A percentile compares a stretch with the other conserved stretches of the same genome.
Evolutionary conservation across 2,888 invertebrate species (phyloP).

Genomic region (Melinaea menophilus): DNA sequence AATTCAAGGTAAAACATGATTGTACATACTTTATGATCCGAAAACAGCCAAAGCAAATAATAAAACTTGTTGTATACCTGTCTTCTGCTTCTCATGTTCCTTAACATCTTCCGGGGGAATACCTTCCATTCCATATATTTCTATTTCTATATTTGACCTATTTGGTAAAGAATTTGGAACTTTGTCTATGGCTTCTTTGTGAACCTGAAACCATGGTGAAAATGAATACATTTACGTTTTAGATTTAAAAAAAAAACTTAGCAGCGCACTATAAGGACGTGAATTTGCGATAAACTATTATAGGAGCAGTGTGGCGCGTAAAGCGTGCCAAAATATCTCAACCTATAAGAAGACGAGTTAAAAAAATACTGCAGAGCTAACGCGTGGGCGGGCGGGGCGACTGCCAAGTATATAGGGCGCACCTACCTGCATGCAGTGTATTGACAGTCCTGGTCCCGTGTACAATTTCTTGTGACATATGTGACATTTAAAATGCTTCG

Average conservation of each 20-base stretch:
- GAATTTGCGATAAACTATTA: conserved; percentile 53
- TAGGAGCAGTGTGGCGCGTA: conserved; percentile 49
- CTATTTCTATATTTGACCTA: conserved; percentile 98
- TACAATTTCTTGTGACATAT: conserved; percentile 99
- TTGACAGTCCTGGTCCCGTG: conserved; percentile 98
- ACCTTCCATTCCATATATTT: conserved; percentile 99
- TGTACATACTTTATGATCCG: conserved; percentile 69
- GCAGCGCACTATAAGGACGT: conserved; percentile 32
- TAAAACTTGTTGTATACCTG: conserved; percentile 69
- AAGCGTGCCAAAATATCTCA: conserved; percentile 66
- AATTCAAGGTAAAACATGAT: conserved; percentile 44
- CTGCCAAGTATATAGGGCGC: conserved; percentile 54
- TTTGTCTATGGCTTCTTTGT: conserved; percentile 99
- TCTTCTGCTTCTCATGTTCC: conserved; percentile 94
- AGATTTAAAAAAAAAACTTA: conserved; percentile 13
- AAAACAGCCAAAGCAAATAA: conserved; percentile 47
- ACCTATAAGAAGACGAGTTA: conserved; percentile 55
- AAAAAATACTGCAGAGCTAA: conserved; percentile 47
- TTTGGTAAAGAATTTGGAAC: conserved; percentile 99
- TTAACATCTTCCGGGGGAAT: conserved; percentile 96
- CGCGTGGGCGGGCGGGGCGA: conserved; percentile 57
- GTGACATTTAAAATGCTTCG: conserved; percentile 99
- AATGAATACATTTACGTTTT: conserved; percentile 20
- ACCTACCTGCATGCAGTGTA: conserved; percentile 99
- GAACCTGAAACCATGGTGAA: conserved; percentile 82